Evolutionary conservation across 2,113 vertebrate species (phyloP), one percentile per base, ranked within the genome.

Genomic region (Apteryx owenii): DNA sequence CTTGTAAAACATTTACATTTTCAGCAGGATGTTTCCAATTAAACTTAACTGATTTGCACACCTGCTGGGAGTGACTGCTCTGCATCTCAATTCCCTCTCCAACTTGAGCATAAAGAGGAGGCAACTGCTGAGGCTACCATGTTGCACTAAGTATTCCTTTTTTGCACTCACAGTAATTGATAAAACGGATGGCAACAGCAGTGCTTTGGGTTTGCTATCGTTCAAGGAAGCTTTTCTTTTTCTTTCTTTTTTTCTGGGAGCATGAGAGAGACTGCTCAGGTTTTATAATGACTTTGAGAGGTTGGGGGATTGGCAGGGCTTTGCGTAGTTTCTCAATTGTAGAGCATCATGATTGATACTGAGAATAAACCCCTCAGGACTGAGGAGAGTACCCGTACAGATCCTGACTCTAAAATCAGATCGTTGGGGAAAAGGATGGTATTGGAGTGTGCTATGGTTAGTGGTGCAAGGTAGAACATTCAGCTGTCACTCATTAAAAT

Each of bases 11-110:
- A 85, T 90, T 56, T 81, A 92, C 86, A 87, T 94, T 95, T 95
- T 79, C 89, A 95, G 94, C 89, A 92, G 91, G 91, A 95, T 91
- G 93, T 91, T 95, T 95, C 95, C 87, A 93, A 95, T 95, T 93
- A 94, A 89, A 87, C 91, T 85, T 75, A 85, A 73, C 70, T 89
- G 92, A 91, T 77, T 89, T 89, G 86, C 58, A 82, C 62, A 93
- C 91, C 94, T 91, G 94, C 95, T 95, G 94, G 66, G 87, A 95
- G 60, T 33, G 53, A 66, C 87, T 94, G 78, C 54, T 66, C 89
- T 62, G 86, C 62, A 87, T 73, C 91, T 95, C 92, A 36, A 50
- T 77, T 66, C 73, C 48, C 0, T 17, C 81, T 94, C 53, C 60
- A 58, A 2, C 78, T 42, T 38, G 61, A 95, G 89, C 86, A 87